These are phyloP conservation scores for Nudaria mundana DNA, from an alignment of 2,888 invertebrate genomes.

Conservation along the genomic window DNA sequence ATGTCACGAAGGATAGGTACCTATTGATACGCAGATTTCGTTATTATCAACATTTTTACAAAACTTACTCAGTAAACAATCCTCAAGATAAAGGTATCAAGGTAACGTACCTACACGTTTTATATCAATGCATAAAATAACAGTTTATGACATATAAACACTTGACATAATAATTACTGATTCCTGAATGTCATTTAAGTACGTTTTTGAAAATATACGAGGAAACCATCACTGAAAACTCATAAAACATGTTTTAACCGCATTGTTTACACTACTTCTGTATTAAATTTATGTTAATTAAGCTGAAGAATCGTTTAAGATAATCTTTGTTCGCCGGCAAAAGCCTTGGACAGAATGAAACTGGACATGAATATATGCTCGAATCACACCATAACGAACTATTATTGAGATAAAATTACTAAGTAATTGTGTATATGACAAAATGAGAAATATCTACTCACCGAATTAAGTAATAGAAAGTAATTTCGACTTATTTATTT, in stretches of 20 bases:
- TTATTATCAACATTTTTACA: constrained; percentile 30
- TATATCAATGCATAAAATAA: constrained; percentile 24
- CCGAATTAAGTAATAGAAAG: constrained; percentile 56
- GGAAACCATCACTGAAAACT: constrained; percentile 45
- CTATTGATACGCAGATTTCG: constrained; percentile 10
- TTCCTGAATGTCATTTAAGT: constrained; percentile 21
- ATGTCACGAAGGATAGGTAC: constrained; percentile 20
- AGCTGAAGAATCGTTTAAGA: constrained; percentile 32
- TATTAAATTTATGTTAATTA: constrained; percentile 34
- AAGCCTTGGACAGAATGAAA: constrained; percentile 43
- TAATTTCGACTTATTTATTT: constrained; percentile 70
- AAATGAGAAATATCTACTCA: constrained; percentile 50
- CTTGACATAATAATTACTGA: constrained; percentile 37
- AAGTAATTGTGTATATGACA: constrained; percentile 12
- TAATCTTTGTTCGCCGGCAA: constrained; percentile 53
- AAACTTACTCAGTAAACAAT: constrained; percentile 25
- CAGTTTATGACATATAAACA: constrained; percentile 34
- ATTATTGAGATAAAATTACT: constrained; percentile 17
- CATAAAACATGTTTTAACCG: constrained; percentile 25
- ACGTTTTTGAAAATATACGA: constrained; percentile 24
- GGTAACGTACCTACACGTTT: no score
- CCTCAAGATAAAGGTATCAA: constrained; percentile 21
- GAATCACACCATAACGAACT: constrained; percentile 5
- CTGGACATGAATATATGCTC: constrained; percentile 28
- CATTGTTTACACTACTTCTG: constrained; percentile 39